These are phyloP conservation scores for Gavia stellata DNA, from an alignment of 2,113 vertebrate genomes.

Conservation along the genomic window DNA sequence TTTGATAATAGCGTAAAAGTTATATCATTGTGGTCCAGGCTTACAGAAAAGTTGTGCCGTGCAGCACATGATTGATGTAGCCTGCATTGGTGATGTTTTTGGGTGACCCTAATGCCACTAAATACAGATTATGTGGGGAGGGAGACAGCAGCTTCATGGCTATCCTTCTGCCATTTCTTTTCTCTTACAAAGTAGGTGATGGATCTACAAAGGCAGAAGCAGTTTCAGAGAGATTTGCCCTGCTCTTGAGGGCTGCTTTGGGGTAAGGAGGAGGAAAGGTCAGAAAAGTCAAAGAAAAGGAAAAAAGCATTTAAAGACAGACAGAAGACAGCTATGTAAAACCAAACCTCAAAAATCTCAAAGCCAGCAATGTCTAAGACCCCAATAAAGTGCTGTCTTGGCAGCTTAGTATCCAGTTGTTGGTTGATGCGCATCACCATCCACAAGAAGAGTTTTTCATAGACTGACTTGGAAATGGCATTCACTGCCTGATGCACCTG, in stretches of 20 bases:
- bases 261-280: not conserved
- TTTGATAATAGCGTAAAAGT: not conserved
- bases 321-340: not conserved
- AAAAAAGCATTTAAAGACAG: not conserved
- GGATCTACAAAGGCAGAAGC: not conserved
- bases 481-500: slow-evolving; percentile 76
- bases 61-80: not conserved
- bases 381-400: slow-evolving; percentile 76
- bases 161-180: not conserved
- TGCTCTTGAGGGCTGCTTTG: not conserved
- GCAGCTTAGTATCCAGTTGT: slow-evolving; percentile 73
- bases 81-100: not conserved
- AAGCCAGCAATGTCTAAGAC: slow-evolving; percentile 79
- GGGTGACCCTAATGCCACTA: not conserved
- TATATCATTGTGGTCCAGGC: not conserved
- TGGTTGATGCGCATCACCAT: slow-evolving; percentile 76
- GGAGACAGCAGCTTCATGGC: not conserved
- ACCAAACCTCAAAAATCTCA: slow-evolving; percentile 78
- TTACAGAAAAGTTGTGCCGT: not conserved
- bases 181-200: not conserved
- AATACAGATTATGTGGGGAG: not conserved
- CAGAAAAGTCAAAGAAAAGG: not conserved
- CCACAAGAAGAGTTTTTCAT: slow-evolving; percentile 77
- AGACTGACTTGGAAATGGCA: slow-evolving; percentile 75
- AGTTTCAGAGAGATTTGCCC: not conserved